Base-by-base conservation (phyloP, 2,797 vertebrate species). In the Clarias pachynema region DNA sequence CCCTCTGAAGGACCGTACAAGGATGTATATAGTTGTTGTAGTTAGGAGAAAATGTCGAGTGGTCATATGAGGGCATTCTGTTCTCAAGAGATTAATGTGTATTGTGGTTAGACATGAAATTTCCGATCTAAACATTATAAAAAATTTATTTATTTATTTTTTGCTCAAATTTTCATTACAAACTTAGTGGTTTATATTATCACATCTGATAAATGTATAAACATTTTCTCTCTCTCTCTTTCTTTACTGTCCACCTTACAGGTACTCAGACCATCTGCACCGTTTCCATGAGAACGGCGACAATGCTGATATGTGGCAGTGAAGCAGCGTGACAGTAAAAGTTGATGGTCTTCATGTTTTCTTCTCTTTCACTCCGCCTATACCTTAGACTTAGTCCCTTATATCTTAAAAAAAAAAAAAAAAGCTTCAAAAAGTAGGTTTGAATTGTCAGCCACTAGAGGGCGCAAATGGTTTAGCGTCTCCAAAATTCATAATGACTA, bases 221-320 rank as follows among this genome's bases (percentile, higher is more conserved):
- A 10, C 56, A 4, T 34, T 66, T n/a, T 70, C 18, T 44, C 16
- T 81, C 6, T 75, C 44, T 59, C 29, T 34, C 44, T 24, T 18
- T 34, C 22, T 69, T 56, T 31, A 40, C 62, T 20, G 24, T 53
- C 16, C 79, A 31, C 12, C 8, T 29, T 74, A 87, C 94, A 99
- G 98, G 94, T 99, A 97, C 0, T 92, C 97, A 0, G 98, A 99
- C 90, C 98, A 99, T 89, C 90, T 99, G 83, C 98, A 99, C 92
- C 96, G 93, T 83, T 99, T 99, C 95, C 98, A 99, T 0, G 95
- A 97, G 95, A 95, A 96, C 0, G 96, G 95, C 24, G 96, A 95
- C 16, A 93, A 91, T 91, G 0, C 34, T 90, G 93, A 96, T 86
- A 89, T 93, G 91, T 96, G 93, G 93, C 93, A 94, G 89, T 94